These are phyloP conservation scores for Spermophilus dauricus DNA, from an alignment of 2,113 vertebrate genomes.

Conservation along the genomic window DNA sequence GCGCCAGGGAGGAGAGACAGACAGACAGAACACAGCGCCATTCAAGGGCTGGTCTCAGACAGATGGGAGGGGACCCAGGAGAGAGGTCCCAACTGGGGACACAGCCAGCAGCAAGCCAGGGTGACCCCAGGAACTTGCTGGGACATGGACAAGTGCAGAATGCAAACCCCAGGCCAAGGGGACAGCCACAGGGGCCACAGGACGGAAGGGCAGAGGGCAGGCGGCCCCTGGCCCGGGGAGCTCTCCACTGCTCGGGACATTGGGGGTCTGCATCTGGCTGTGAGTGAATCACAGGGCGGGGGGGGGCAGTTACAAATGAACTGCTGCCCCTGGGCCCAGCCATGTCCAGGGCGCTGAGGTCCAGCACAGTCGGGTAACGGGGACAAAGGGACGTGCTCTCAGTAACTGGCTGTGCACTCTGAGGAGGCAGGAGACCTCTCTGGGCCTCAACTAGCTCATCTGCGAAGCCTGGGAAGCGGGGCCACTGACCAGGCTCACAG, in stretches of 20 bases:
- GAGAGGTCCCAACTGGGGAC: not conserved
- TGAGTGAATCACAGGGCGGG: fast-evolving
- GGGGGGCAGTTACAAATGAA: not conserved
- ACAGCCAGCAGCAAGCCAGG: not conserved
- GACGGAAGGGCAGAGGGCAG: too few species aligned
- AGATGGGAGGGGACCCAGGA: not conserved
- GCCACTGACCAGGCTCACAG: fast-evolving
- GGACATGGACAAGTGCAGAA: not conserved
- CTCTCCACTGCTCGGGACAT: too few species aligned
- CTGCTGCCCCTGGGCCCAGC: not conserved
- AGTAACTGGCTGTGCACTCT: not conserved
- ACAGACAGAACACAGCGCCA: not conserved
- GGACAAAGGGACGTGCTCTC: fast-evolving
- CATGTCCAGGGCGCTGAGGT: not conserved
- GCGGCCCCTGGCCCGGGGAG: too few species aligned
- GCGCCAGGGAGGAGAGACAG: too few species aligned
- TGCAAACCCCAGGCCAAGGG: not conserved
- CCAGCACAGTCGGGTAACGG: not conserved
- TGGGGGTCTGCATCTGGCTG: not conserved
- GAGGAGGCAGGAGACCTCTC: not conserved
- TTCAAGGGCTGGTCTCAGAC: not conserved
- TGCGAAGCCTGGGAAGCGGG: not conserved
- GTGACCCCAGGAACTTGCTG: not conserved
- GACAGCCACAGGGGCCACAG: not conserved
- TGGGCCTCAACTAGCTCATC: not conserved